Conservation (phyloP, 2,113 vertebrate genomes). For the Myodes glareolus region DNA sequence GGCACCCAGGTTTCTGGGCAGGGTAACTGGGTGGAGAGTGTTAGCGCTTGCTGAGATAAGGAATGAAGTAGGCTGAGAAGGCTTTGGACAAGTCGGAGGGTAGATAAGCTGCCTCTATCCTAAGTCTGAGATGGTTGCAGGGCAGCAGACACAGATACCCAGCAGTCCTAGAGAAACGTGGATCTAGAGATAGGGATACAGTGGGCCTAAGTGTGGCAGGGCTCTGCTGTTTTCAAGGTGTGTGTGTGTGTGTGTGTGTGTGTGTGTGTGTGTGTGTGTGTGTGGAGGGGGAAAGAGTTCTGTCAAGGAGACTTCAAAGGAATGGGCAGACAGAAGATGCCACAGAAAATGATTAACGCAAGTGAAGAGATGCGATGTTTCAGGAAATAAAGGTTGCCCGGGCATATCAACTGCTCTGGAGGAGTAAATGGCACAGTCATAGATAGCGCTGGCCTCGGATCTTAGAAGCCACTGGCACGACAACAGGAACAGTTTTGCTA, state of each 20-base stretch:
- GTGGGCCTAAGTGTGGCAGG: neutral
- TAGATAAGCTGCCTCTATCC: slow-evolving; percentile 54
- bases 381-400: neutral
- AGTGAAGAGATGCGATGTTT: neutral
- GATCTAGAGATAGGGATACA: slow-evolving; percentile 1
- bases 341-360: neutral
- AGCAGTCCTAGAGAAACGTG: slow-evolving; percentile 40
- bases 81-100: neutral
- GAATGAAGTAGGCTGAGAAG: neutral
- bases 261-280: no score
- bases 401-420: neutral
- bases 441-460: neutral
- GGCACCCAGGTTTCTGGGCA: slow-evolving; percentile 29
- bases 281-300: neutral
- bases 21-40: neutral
- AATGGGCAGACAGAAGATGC: neutral
- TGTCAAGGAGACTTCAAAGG: neutral
- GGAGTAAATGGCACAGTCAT: neutral
- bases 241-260: neutral
- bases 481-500: neutral
- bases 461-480: neutral
- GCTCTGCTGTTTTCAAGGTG: neutral
- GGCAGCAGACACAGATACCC: slow-evolving; percentile 32
- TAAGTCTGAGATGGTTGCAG: slow-evolving; percentile 19
- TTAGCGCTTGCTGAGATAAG: neutral